phyloP scores from a whole-genome alignment of 2,888 invertebrate genomes.

The Napeogenes inachia region DNA sequence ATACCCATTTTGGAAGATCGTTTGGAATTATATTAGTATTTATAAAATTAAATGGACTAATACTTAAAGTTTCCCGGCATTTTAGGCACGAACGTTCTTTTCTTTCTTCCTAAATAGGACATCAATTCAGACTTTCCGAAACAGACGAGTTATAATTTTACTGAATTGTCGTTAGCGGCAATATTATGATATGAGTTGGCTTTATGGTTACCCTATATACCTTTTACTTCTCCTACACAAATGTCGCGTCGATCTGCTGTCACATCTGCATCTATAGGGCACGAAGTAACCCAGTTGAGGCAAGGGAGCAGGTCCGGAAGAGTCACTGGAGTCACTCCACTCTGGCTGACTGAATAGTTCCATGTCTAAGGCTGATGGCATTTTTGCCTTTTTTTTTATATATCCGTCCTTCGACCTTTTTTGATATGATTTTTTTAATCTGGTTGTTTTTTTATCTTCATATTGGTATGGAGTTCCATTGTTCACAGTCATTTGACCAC shows the following conservation, averaged over 20 bases:
- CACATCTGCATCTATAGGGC: slow-evolving; percentile 72
- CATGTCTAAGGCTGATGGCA: slow-evolving; percentile 64
- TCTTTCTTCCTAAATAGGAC: no score
- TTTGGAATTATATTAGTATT: no score
- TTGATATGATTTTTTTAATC: slow-evolving; percentile 8
- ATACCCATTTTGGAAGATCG: no score
- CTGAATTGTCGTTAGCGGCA: not conserved
- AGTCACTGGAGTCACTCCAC: slow-evolving; percentile 71
- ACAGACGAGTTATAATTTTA: not conserved
- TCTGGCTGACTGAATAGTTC: slow-evolving; percentile 68
- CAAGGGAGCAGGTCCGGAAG: slow-evolving; percentile 57
- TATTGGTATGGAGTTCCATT: slow-evolving; percentile 3
- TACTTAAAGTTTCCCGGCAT: not conserved
- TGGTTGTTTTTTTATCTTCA: not conserved
- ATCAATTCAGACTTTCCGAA: no score
- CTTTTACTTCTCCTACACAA: slow-evolving; percentile 72
- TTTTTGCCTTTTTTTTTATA: slow-evolving; percentile 28
- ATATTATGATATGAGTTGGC: no score
- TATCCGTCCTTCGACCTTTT: slow-evolving; percentile 9
- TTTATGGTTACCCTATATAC: slow-evolving; percentile 45
- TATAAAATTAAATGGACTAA: no score
- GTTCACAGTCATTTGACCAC: slow-evolving; percentile 2
- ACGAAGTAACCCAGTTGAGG: slow-evolving; percentile 80
- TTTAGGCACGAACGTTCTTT: no score
- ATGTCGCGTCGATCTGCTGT: slow-evolving; percentile 57